phyloP scores from a whole-genome alignment of 2,888 invertebrate species.

The Chymomyza procnemis region DNA sequence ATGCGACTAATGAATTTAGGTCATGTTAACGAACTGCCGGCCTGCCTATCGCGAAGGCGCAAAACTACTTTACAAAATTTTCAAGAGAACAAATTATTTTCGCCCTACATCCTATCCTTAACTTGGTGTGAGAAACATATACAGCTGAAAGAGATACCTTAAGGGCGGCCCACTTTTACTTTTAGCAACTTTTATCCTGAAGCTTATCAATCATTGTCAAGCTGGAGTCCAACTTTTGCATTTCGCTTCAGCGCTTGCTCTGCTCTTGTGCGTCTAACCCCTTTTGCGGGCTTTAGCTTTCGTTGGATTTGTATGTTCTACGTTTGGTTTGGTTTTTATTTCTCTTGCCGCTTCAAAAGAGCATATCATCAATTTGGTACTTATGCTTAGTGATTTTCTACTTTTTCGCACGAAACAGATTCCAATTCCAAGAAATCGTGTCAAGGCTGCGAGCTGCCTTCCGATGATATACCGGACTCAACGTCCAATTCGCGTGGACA shows the following conservation, averaged over 20 bases:
- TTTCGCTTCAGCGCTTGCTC: constrained; percentile 35
- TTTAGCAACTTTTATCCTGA: constrained; percentile 55
- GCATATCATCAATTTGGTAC: constrained; percentile 60
- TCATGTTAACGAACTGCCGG: constrained; percentile 21
- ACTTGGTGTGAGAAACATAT: not conserved
- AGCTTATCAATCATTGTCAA: constrained; percentile 76
- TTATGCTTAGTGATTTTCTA: constrained; percentile 47
- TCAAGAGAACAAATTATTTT: constrained; percentile 17
- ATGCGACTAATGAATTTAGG: constrained; percentile 23
- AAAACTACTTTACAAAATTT: not conserved
- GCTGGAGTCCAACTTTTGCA: constrained; percentile 53
- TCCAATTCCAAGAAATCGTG: constrained; percentile 83
- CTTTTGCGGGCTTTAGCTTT: constrained; percentile 26
- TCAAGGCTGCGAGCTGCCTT: constrained; percentile 89
- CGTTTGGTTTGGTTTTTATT: constrained; percentile 18
- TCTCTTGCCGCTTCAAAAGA: no score
- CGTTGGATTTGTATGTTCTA: constrained; percentile 11
- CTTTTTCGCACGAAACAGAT: constrained; percentile 73
- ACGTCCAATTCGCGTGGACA: constrained; percentile 83
- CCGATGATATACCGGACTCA: constrained; percentile 85
- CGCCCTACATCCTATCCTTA: not conserved
- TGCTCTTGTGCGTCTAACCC: constrained; percentile 32
- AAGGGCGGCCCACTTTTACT: constrained; percentile 67
- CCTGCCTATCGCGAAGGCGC: not conserved
- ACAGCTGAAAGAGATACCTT: constrained; percentile 6